Conservation (phyloP, 2,113 vertebrate genomes). For the Odontophorus gujanensis region DNA sequence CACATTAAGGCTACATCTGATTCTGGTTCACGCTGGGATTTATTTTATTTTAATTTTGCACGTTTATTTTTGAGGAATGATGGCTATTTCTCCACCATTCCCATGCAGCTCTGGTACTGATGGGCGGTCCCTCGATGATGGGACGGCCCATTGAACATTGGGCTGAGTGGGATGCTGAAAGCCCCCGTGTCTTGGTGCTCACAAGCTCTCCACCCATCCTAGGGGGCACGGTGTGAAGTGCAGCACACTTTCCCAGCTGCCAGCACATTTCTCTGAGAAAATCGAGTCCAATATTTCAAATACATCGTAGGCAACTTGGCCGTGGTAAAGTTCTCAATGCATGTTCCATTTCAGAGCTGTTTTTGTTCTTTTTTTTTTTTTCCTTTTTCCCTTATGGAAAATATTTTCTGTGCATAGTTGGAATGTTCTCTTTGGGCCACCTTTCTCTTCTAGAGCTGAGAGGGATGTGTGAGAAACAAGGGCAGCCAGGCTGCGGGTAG, state of each 20-base stretch:
- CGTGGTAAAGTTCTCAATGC: neutral
- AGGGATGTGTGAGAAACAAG: neutral
- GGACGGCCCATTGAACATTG: neutral
- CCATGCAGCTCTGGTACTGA: neutral
- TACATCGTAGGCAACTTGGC: neutral
- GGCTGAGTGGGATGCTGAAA: neutral
- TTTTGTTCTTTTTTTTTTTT: neutral
- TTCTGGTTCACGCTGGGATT: neutral
- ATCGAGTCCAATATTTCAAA: neutral
- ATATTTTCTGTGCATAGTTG: neutral
- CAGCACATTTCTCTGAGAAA: neutral
- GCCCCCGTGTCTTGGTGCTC: neutral
- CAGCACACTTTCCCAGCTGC: neutral
- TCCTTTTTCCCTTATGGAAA: neutral
- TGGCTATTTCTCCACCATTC: neutral
- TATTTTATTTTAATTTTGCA: neutral
- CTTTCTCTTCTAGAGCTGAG: neutral
- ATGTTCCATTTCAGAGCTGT: neutral
- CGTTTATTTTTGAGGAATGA: neutral
- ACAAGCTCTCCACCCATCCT: neutral
- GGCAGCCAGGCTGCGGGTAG: neutral
- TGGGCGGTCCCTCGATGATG: accelerated
- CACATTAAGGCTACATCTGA: neutral
- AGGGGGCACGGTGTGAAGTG: neutral
- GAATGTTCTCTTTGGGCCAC: neutral